A percentile compares a stretch with the other conserved stretches of the same genome.
Evolutionary conservation across 2,888 invertebrate species (phyloP).

Genomic region (Leistus spinibarbis): DNA sequence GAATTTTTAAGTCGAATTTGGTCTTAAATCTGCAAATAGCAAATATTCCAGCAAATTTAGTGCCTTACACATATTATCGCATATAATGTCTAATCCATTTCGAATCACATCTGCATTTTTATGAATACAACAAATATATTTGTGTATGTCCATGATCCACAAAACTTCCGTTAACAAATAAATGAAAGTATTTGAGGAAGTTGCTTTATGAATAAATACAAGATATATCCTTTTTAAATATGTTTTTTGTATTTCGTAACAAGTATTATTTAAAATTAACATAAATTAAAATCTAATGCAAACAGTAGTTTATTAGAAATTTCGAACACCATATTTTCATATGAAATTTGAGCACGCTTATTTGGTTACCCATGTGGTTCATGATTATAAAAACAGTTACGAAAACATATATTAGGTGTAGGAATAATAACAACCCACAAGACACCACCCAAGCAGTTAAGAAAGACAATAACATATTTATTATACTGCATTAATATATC

Average conservation of each 20-base stretch:
- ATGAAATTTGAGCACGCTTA: neutral
- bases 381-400: neutral
- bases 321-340: neutral
- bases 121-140: no score
- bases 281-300: neutral
- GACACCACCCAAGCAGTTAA: neutral
- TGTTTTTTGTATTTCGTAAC: neutral
- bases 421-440: neutral
- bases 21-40: no score
- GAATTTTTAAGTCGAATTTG: no score
- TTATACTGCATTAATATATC: neutral
- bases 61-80: no score
- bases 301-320: neutral
- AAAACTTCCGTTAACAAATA: neutral
- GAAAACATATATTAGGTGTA: neutral
- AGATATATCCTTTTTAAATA: neutral
- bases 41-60: no score
- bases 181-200: neutral
- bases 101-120: no score
- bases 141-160: neutral
- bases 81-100: no score
- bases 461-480: neutral
- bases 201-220: neutral
- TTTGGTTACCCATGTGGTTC: neutral
- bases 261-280: neutral